phyloP scores from a whole-genome alignment of 2,113 vertebrate species.

The Lamprologus ornatipinnis region DNA sequence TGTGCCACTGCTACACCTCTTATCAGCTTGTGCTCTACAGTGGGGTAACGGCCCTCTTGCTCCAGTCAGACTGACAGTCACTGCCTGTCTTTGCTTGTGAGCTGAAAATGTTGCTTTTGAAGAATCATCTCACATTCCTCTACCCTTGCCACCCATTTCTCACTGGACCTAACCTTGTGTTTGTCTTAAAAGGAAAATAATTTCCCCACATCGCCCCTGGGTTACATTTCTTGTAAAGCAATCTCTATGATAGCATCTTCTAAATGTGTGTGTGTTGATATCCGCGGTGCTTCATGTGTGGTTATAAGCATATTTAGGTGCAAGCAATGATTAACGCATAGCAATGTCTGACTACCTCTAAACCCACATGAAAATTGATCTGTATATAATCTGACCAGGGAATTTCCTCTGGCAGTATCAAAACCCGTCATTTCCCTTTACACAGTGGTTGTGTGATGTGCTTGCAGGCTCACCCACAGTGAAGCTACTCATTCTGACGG shows the following conservation, averaged over 20 bases:
- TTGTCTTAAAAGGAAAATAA: not conserved
- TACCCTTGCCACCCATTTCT: not conserved
- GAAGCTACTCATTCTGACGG: conserved; percentile 2
- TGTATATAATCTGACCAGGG: conserved; percentile 51
- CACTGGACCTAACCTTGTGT: conserved; percentile 18
- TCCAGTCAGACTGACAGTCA: not conserved
- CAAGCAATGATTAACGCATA: conserved; percentile 27
- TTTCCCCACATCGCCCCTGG: not conserved
- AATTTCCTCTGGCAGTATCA: conserved; percentile 51
- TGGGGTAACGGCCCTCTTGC: not conserved
- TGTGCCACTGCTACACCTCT: not conserved
- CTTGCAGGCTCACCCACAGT: conserved; percentile 3
- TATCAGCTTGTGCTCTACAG: conserved; percentile 1
- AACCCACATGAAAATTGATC: conserved; percentile 59
- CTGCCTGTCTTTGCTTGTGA: not conserved
- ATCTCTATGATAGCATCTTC: not conserved
- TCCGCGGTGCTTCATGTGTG: not conserved
- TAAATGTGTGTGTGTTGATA: not conserved
- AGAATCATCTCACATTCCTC: conserved; percentile 15
- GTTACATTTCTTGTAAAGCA: not conserved
- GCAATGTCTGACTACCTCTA: conserved; percentile 14
- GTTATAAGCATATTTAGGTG: not conserved
- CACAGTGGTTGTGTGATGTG: conserved; percentile 31
- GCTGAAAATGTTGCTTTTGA: conserved; percentile 4
- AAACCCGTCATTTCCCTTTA: conserved; percentile 60